Evolutionary conservation across 2,888 invertebrate species (phyloP).

Genomic region (Laspeyria flexula): DNA sequence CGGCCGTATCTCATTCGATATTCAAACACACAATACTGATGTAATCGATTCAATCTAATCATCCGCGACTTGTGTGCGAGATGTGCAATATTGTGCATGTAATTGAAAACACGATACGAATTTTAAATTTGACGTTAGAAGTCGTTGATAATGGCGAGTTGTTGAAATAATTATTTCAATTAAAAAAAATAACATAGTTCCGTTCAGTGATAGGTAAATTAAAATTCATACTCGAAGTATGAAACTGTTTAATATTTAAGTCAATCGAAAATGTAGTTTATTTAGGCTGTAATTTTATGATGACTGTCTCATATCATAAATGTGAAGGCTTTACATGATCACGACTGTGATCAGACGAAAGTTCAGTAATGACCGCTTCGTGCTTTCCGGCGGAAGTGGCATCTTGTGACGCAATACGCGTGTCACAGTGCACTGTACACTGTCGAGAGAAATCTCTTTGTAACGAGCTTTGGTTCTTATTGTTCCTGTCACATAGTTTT

Average conservation of each 20-base stretch:
- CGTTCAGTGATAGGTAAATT: too few relatives aligned
- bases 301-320: slow-evolving; percentile 19
- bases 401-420: slow-evolving; percentile 48
- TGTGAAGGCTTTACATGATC: slow-evolving; percentile 25
- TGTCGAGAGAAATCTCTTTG: slow-evolving; percentile 22
- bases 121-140: slow-evolving; percentile 16
- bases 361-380: slow-evolving; percentile 54
- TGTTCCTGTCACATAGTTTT: too few relatives aligned
- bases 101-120: slow-evolving; percentile 20
- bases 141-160: too few relatives aligned
- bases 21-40: slow-evolving; percentile 22
- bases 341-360: slow-evolving; percentile 40
- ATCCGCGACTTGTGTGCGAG: slow-evolving; percentile 18
- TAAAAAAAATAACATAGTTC: too few relatives aligned
- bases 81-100: slow-evolving; percentile 7
- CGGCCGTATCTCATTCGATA: slow-evolving; percentile 17
- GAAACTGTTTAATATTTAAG: too few relatives aligned
- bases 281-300: too few relatives aligned
- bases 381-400: slow-evolving; percentile 55
- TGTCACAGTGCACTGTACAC: slow-evolving; percentile 33
- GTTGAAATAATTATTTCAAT: too few relatives aligned
- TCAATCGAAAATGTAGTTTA: too few relatives aligned
- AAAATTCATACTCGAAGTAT: too few relatives aligned
- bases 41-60: slow-evolving; percentile 36
- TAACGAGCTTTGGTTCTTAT: slow-evolving; percentile 4